Evolutionary conservation across 2,888 invertebrate species (phyloP).

Genomic region (Chaitophorus viminalis): DNA sequence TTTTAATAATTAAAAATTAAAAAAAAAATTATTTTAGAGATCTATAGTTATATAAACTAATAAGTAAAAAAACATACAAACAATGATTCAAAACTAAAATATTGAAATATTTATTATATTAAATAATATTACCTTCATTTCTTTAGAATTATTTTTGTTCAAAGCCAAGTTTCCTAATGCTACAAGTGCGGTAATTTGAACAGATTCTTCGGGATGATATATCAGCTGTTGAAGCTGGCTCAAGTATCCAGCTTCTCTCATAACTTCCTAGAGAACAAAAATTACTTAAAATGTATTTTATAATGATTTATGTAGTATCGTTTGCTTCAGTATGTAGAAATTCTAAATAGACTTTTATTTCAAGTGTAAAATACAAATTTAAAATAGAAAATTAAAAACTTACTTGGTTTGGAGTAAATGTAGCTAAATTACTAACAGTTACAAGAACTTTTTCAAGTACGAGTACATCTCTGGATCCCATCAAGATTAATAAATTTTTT

Average conservation of each 20-base stretch:
- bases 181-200: constrained; percentile 68
- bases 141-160: constrained; percentile 70
- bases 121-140: constrained; percentile 68
- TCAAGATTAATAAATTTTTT: constrained; percentile 68
- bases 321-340: background rate
- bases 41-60: no score
- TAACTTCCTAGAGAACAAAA: constrained; percentile 67
- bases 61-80: background rate
- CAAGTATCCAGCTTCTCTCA: constrained; percentile 70
- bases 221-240: constrained; percentile 68
- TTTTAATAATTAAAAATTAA: no score
- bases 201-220: constrained; percentile 67
- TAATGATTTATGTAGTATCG: background rate
- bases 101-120: constrained; percentile 6
- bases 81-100: background rate
- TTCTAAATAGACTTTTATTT: background rate
- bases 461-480: constrained; percentile 69
- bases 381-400: constrained; percentile 6
- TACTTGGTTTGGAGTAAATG: constrained; percentile 70
- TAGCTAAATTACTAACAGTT: constrained; percentile 70
- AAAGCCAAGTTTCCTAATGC: constrained; percentile 71
- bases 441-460: constrained; percentile 69
- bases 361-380: background rate
- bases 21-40: no score
- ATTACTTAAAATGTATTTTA: background rate